phyloP scores from a whole-genome alignment of 2,113 vertebrate species.

The Fukomys damarensis region DNA sequence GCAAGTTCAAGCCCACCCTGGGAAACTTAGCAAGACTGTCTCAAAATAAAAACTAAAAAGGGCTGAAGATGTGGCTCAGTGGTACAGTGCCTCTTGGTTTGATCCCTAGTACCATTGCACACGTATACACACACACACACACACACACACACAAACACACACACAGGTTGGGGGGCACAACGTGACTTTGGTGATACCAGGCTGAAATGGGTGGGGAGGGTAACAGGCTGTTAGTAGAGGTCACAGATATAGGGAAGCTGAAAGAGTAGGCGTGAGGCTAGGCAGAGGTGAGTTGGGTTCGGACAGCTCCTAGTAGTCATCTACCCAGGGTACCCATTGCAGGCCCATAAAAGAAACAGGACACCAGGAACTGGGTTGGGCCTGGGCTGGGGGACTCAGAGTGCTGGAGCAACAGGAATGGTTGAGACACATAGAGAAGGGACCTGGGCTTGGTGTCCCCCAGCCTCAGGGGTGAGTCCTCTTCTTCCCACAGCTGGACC shows the following conservation, averaged over 20 bases:
- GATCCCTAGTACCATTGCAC: not conserved
- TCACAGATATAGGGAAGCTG: not conserved
- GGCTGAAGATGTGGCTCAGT: not conserved
- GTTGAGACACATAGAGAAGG: not conserved
- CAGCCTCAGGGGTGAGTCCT: not conserved
- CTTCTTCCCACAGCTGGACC: not conserved
- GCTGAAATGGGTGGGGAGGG: not conserved
- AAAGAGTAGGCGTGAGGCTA: not conserved
- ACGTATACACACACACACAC: not conserved
- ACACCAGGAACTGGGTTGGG: not conserved
- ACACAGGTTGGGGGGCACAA: not conserved
- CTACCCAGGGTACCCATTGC: not conserved
- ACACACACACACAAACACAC: no score
- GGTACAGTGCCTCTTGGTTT: not conserved
- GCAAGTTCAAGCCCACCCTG: not conserved
- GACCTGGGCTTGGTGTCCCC: not conserved
- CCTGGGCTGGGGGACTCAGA: not conserved
- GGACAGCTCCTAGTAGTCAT: not conserved
- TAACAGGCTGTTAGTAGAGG: not conserved
- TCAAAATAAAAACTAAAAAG: not conserved
- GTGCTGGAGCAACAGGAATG: not conserved
- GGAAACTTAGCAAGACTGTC: not conserved
- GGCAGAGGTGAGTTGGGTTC: not conserved
- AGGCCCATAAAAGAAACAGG: not conserved
- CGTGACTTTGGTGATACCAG: not conserved